Conservation (phyloP, 2,113 vertebrate genomes). For the Aplodontia rufa region DNA sequence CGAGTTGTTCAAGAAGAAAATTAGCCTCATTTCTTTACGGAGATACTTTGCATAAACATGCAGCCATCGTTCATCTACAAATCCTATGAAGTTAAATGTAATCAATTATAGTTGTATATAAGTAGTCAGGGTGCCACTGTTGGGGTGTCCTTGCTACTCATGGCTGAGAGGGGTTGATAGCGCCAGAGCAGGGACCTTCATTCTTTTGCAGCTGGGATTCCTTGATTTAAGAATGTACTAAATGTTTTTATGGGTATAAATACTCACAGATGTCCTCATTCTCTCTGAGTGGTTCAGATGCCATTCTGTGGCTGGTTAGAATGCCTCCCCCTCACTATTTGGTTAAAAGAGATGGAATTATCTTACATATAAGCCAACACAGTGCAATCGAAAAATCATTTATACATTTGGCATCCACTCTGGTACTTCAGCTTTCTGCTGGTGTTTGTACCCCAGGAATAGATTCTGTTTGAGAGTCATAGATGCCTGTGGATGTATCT, state of each 20-base stretch:
- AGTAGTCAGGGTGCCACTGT: constrained; percentile 40
- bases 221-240: constrained; percentile 54
- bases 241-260: constrained; percentile 58
- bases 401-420: constrained; percentile 35
- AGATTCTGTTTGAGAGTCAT: neutral
- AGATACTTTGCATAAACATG: constrained; percentile 72
- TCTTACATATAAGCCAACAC: neutral
- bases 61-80: constrained; percentile 63
- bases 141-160: constrained; percentile 35
- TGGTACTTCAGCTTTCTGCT: neutral
- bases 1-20: constrained; percentile 75
- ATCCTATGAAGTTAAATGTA: constrained; percentile 64
- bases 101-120: constrained; percentile 65
- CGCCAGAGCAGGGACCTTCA: constrained; percentile 38
- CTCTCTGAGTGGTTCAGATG: constrained; percentile 48
- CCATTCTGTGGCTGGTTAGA: constrained; percentile 50
- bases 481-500: neutral
- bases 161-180: constrained; percentile 43
- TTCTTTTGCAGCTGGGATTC: constrained; percentile 74
- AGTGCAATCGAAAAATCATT: constrained; percentile 42
- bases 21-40: constrained; percentile 69
- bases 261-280: constrained; percentile 73
- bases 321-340: neutral
- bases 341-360: constrained; percentile 53
- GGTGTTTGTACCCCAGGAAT: neutral